A percentile compares a stretch with the other conserved stretches of the same genome.
phyloP scores from a whole-genome alignment of 2,888 invertebrate genomes.

The Balanococcus diminutus region DNA sequence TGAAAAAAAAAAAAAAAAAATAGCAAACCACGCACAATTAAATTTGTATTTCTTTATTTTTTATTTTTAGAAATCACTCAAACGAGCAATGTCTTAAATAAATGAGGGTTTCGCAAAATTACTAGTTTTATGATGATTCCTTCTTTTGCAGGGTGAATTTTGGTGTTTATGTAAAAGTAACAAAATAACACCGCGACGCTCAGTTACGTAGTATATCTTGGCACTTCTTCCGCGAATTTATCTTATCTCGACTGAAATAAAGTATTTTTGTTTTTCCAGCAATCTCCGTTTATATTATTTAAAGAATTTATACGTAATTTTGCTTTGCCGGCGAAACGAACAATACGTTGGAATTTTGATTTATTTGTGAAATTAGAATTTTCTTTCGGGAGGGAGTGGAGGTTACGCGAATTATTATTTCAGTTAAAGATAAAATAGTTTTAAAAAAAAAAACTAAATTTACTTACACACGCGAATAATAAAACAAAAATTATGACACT shows the following conservation, averaged over 20 bases:
- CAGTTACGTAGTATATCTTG: neutral
- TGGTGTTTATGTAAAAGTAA: neutral
- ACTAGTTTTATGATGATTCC: neutral
- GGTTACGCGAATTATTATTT: neutral
- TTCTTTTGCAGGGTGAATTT: neutral
- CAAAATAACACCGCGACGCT: neutral
- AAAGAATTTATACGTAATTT: neutral
- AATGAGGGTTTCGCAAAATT: neutral
- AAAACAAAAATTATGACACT: neutral
- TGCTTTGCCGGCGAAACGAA: neutral
- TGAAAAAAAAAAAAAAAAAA: neutral
- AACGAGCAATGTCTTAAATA: neutral
- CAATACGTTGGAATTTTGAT: neutral
- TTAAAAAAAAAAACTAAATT: conserved; percentile 2
- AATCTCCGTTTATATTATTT: neutral
- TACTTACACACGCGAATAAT: neutral
- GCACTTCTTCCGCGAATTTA: neutral
- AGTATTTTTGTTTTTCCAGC: neutral
- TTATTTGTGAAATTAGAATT: neutral
- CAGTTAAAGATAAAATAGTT: neutral
- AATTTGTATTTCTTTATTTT: neutral
- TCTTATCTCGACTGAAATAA: neutral
- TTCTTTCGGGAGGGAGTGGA: neutral
- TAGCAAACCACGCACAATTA: neutral
- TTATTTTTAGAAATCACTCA: neutral